Evolutionary conservation across 2,113 vertebrate genomes (phyloP), one percentile per base, ranked within the genome.

Genomic region (Brachypodius melanocephalos): DNA sequence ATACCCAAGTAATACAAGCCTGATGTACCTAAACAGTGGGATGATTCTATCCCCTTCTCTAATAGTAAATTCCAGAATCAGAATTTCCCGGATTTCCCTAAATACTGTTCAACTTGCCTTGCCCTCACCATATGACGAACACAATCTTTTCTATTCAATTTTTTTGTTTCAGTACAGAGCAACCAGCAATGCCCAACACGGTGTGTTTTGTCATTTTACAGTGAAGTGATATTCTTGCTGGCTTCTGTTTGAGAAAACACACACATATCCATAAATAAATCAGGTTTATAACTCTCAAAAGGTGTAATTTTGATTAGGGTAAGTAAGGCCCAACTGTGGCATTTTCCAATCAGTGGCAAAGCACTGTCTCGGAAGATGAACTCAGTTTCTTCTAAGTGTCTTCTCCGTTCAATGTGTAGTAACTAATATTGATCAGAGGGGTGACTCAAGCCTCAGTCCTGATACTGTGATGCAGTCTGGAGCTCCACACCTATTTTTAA

Each of bases 41-140:
- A 40, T 12, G 29, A 24, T 13, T 36, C 22, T 16, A 19, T 20
- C 6, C 19, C 42, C 16, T 43, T 8, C 26, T 32, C 14, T 1
- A 17, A 38, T 0, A 67, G 20, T 18, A 52, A 49, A 21, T 63
- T 45, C 16, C 17, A 72, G 20, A 43, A 59, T 0, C 29, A 12
- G 8, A 19, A 34, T 34, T 19, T 7, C 14, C 17, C 14, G 26
- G 4, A 34, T 22, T 5, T 12, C 55, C 49, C 38, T 18, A 17
- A 57, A n/a, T 4, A 32, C 28, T 19, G 4, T 17, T 80, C 42
- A 69, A 40, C 8, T 14, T 73, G 69, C 76, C 6, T 2, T 32
- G n/a, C 31, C 18, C 34, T 72, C n/a, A 29, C 9, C 1, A 0
- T 7, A 31, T 2, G 14, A 19, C 10, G 48, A 46, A 76, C 6